These are phyloP conservation scores for Micropoecilia bifurca DNA, from an alignment of 2,797 vertebrate species.

Conservation along the genomic window DNA sequence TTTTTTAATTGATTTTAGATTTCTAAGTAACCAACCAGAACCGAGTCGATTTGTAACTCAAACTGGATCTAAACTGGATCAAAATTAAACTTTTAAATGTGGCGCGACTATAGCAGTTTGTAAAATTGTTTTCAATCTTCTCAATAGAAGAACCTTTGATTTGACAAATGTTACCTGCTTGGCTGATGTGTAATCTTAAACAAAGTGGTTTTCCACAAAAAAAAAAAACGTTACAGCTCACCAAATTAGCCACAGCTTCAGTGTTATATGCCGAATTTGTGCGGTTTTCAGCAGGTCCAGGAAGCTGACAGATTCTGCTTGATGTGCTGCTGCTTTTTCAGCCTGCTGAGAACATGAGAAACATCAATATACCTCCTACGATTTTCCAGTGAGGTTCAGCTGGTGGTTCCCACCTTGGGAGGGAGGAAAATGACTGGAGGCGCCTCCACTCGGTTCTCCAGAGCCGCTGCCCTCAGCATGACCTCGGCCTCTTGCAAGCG, in stretches of 20 bases:
- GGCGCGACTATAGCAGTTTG: neutral
- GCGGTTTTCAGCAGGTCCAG: constrained; percentile 56
- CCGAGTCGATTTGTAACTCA: neutral
- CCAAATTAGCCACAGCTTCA: constrained; percentile 64
- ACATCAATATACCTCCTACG: neutral
- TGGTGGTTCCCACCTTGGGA: constrained; percentile 20
- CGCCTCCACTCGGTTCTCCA: constrained; percentile 55
- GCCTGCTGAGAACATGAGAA: constrained; percentile 34
- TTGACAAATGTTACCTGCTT: neutral
- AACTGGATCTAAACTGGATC: neutral
- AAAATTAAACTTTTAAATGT: neutral
- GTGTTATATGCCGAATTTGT: constrained; percentile 42
- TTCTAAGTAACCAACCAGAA: neutral
- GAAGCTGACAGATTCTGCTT: constrained; percentile 15
- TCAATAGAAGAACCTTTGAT: neutral
- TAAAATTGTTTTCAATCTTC: neutral
- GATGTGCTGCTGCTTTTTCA: constrained; percentile 24
- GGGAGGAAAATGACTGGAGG: constrained; percentile 50
- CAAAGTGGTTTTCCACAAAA: neutral
- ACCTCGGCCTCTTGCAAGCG: constrained; percentile 48
- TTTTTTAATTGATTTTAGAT: neutral
- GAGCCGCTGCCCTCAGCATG: constrained; percentile 50
- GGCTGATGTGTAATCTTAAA: neutral
- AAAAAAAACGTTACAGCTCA: constrained; percentile 16
- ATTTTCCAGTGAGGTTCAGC: neutral